A percentile compares a stretch with the other conserved stretches of the same genome.
Conservation (phyloP, 2,888 invertebrate genomes). For the Melanargia galathea region DNA sequence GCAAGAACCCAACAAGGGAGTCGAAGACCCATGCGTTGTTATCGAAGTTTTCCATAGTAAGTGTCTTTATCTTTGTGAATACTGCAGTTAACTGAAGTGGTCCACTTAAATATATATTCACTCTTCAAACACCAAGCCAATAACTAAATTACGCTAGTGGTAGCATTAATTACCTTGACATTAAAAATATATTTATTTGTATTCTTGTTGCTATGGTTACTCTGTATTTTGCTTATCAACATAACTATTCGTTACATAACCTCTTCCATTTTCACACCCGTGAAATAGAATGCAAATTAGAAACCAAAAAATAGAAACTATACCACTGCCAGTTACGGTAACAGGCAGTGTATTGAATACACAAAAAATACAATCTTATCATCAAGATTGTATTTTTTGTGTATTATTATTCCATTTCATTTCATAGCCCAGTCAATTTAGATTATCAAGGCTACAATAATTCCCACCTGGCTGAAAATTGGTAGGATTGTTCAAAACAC, state of each 20-base stretch:
- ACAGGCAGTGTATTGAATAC: too few relatives aligned
- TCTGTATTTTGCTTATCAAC: neutral
- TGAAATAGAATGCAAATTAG: too few relatives aligned
- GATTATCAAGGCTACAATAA: too few relatives aligned
- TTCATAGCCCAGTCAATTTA: too few relatives aligned
- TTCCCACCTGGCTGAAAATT: too few relatives aligned
- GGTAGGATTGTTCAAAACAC: too few relatives aligned
- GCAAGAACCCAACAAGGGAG: constrained; percentile 93
- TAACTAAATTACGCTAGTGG: constrained; percentile 27
- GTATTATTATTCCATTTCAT: too few relatives aligned
- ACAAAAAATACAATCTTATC: too few relatives aligned
- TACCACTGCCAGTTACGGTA: too few relatives aligned
- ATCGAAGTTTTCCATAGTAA: constrained; percentile 67
- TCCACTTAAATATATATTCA: neutral
- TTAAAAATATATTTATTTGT: constrained; percentile 43
- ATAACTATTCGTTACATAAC: neutral
- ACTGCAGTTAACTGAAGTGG: constrained; percentile 17
- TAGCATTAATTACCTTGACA: constrained; percentile 40
- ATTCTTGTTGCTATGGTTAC: constrained; percentile 46
- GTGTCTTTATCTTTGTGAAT: constrained; percentile 13
- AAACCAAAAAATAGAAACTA: too few relatives aligned
- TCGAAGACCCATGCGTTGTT: constrained; percentile 95
- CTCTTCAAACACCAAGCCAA: constrained; percentile 15
- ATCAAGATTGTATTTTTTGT: too few relatives aligned
- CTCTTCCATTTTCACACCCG: too few relatives aligned